Conservation (phyloP, 2,888 invertebrate genomes). For the Leucophenga montana region DNA sequence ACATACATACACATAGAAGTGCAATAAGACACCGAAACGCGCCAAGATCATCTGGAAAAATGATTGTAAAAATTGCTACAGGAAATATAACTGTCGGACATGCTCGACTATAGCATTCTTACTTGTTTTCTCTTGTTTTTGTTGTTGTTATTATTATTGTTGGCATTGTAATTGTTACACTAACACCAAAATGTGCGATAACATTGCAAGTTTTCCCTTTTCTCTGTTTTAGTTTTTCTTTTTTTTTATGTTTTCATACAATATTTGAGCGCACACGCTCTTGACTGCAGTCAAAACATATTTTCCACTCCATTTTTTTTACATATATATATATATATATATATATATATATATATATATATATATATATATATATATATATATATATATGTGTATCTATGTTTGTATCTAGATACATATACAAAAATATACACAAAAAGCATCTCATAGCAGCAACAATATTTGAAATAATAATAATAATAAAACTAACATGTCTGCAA, state of each 20-base stretch:
- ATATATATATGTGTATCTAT: conserved; percentile 21
- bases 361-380: conserved; percentile 6
- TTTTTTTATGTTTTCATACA: too few species aligned
- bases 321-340: neutral
- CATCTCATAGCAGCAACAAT: neutral
- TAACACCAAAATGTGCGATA: conserved; percentile 63
- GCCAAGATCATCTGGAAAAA: too few species aligned
- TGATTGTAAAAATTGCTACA: too few species aligned
- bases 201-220: conserved; percentile 37
- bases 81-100: too few species aligned
- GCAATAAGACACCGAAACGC: too few species aligned
- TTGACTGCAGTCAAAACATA: conserved; percentile 30
- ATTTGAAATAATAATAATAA: neutral
- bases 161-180: conserved; percentile 58
- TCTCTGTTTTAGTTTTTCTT: neutral
- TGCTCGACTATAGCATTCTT: too few species aligned
- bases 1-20: too few species aligned
- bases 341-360: conserved; percentile 25
- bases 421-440: neutral
- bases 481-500: neutral
- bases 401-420: too few species aligned
- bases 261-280: conserved; percentile 1
- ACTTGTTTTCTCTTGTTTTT: neutral
- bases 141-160: neutral
- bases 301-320: conserved; percentile 41